These are phyloP conservation scores for Maniola hyperantus DNA, from an alignment of 2,888 invertebrate genomes.

Conservation along the genomic window DNA sequence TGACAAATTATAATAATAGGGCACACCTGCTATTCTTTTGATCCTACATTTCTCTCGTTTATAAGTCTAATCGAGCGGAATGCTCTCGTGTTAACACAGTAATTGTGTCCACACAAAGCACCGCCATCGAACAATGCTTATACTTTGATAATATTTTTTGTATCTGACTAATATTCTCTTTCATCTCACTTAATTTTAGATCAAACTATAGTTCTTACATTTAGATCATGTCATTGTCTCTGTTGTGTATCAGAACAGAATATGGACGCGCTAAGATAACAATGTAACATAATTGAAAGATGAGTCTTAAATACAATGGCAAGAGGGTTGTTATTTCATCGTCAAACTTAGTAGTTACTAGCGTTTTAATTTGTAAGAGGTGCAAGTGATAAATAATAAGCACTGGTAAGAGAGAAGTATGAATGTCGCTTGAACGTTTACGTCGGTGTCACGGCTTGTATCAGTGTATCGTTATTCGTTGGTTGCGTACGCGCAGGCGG, in stretches of 20 bases:
- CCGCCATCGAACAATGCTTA: conserved; percentile 71
- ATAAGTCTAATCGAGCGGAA: conserved; percentile 80
- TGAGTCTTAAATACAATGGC: conserved; percentile 49
- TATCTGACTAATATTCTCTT: conserved; percentile 76
- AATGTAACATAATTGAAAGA: conserved; percentile 17
- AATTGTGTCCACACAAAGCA: conserved; percentile 74
- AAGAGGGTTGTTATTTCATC: conserved; percentile 40
- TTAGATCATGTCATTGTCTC: conserved; percentile 78
- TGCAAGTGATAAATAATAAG: conserved; percentile 79
- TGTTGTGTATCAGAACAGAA: conserved; percentile 51
- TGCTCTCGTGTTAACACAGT: conserved; percentile 70
- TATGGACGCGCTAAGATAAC: conserved; percentile 19
- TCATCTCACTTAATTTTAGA: conserved; percentile 81
- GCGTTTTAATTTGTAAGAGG: conserved; percentile 52
- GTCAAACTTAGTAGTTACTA: conserved; percentile 42
- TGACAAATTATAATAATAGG: conserved; percentile 80
- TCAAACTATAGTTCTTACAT: conserved; percentile 79
- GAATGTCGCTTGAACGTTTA: conserved; percentile 70
- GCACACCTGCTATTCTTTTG: conserved; percentile 82
- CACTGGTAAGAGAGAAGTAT: conserved; percentile 69
- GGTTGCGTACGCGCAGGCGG: conserved; percentile 67
- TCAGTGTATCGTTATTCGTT: conserved; percentile 53
- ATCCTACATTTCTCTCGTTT: conserved; percentile 82
- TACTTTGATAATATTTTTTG: conserved; percentile 78
- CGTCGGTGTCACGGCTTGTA: conserved; percentile 64